Conservation (phyloP, 2,113 vertebrate genomes). For the Chauna torquata region DNA sequence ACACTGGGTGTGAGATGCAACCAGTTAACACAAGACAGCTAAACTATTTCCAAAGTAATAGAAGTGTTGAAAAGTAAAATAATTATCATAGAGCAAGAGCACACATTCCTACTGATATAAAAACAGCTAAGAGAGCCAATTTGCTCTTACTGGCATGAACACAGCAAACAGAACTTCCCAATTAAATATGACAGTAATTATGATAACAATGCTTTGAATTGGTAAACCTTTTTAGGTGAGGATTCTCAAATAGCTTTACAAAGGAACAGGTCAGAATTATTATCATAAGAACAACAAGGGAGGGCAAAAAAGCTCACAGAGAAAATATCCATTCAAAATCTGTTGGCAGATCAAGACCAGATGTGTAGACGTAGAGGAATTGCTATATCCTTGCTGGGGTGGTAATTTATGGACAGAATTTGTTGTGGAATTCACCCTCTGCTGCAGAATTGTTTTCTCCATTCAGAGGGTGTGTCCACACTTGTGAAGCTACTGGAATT, state of each 20-base stretch:
- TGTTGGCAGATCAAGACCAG: background rate
- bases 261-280: background rate
- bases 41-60: background rate
- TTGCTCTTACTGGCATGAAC: background rate
- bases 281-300: background rate
- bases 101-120: background rate
- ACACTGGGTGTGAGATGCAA: background rate
- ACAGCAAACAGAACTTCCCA: background rate
- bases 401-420: slow-evolving; percentile 20
- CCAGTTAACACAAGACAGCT: background rate
- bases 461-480: background rate
- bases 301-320: background rate
- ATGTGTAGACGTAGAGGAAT: background rate
- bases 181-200: background rate
- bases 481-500: slow-evolving; percentile 42
- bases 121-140: background rate
- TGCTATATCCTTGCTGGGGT: background rate
- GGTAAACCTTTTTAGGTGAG: background rate
- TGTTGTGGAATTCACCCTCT: slow-evolving; percentile 11
- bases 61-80: background rate
- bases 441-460: background rate
- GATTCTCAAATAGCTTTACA: background rate
- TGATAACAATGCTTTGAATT: background rate
- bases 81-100: background rate
- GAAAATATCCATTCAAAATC: background rate